Evolutionary conservation across 2,888 invertebrate species (phyloP).

Genomic region (Abscondita cerata): DNA sequence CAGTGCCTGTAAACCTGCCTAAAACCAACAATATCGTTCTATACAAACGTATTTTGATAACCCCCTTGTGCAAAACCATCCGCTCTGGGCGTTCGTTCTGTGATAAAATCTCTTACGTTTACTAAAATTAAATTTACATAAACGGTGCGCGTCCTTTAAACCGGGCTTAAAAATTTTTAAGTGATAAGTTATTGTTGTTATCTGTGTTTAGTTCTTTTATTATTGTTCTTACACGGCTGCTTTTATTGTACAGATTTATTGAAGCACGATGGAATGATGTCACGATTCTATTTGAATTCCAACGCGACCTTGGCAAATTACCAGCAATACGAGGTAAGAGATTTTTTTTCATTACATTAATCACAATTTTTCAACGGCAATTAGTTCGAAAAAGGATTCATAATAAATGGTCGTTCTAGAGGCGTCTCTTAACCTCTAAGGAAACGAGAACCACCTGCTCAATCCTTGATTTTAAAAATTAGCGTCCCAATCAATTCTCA

Average conservation of each 20-base stretch:
- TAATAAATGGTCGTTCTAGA: no score
- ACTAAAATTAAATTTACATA: conserved; percentile 3
- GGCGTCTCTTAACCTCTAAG: no score
- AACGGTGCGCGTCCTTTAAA: neutral
- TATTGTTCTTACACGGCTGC: conserved; percentile 37
- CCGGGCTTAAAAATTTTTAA: conserved; percentile 3
- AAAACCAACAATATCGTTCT: conserved; percentile 44
- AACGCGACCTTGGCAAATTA: conserved; percentile 57
- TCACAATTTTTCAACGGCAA: conserved; percentile 29
- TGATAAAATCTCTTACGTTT: conserved; percentile 25
- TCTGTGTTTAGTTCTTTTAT: conserved; percentile 33
- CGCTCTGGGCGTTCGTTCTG: conserved; percentile 29
- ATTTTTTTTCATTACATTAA: conserved; percentile 21
- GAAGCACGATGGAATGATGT: conserved; percentile 56
- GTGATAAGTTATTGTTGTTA: conserved; percentile 18
- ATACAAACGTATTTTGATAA: conserved; percentile 35
- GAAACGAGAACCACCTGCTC: no score
- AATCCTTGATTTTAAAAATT: no score
- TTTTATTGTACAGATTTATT: conserved; percentile 37
- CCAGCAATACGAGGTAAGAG: conserved; percentile 58
- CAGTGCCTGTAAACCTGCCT: conserved; percentile 55
- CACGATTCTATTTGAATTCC: conserved; percentile 57
- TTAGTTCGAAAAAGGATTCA: conserved; percentile 12
- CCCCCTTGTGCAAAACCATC: conserved; percentile 20
- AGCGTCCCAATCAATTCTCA: no score